Evolutionary conservation across 1,140 invertebrate genomes (phyloP).

Genomic region (Amyelois transitella): DNA sequence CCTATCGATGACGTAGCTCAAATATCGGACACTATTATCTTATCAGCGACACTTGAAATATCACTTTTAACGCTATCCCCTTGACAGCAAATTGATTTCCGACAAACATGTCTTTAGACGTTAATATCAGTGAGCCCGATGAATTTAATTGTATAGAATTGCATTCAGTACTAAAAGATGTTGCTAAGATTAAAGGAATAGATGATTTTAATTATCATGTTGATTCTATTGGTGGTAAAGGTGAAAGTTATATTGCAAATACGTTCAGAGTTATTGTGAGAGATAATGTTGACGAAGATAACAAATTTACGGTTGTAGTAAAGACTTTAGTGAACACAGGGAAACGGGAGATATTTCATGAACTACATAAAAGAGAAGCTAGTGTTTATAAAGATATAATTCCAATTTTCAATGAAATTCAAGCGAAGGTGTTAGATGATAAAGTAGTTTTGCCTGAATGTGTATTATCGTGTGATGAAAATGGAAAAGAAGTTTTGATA

Average conservation of each 20-base stretch:
- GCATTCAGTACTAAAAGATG: conserved; percentile 44
- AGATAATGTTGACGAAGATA: conserved; percentile 30
- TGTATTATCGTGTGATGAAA: conserved; percentile 35
- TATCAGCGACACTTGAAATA: background rate
- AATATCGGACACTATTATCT: background rate
- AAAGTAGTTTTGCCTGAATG: conserved; percentile 40
- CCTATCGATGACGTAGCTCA: no score
- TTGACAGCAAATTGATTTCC: background rate
- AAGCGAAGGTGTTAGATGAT: conserved; percentile 24
- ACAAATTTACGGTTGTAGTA: conserved; percentile 45
- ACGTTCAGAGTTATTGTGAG: conserved; percentile 52
- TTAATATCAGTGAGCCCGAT: conserved; percentile 62
- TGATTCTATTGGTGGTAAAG: conserved; percentile 48
- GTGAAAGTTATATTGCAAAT: conserved; percentile 56
- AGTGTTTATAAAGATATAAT: conserved; percentile 42
- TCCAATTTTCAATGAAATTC: conserved; percentile 37
- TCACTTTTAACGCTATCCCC: background rate
- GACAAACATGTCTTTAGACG: conserved; percentile 54
- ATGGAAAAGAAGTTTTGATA: conserved; percentile 52
- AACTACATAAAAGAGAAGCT: conserved; percentile 57
- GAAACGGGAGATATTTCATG: conserved; percentile 50
- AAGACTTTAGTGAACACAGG: conserved; percentile 59
- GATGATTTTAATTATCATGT: conserved; percentile 55
- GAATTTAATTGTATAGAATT: conserved; percentile 60
- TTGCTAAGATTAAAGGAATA: conserved; percentile 34